Percentiles rank a stretch among this genome's conserved stretches.
Evolutionary conservation across 1,140 invertebrate species (phyloP).

Genomic region (Achatina immaculata): DNA sequence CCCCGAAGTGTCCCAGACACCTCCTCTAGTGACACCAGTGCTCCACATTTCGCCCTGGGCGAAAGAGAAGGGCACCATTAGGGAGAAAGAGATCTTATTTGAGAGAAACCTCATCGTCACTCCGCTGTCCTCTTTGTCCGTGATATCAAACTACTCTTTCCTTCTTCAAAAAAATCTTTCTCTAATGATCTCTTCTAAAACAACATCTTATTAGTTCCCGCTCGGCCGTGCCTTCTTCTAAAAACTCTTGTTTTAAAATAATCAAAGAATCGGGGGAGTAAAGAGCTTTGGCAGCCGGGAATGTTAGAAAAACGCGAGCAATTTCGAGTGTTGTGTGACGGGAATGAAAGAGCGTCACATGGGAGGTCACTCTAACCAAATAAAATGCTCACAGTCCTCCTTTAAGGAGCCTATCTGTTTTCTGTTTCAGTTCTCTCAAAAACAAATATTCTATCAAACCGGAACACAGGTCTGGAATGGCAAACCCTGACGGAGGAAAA

Average conservation of each 20-base stretch:
- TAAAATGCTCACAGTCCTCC: not conserved
- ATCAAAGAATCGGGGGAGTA: not conserved
- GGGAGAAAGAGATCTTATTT: not conserved
- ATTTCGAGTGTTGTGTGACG: not conserved
- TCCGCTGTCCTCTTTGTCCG: not conserved
- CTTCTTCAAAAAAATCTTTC: not conserved
- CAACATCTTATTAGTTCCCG: not conserved
- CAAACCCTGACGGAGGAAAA: not conserved
- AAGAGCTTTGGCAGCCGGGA: not conserved
- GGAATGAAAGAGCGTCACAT: not conserved
- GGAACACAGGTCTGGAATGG: not conserved
- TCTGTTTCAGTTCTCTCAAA: not conserved
- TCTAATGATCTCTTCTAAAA: not conserved
- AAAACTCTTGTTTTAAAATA: not conserved
- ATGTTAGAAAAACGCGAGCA: not conserved
- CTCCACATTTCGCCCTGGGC: not conserved
- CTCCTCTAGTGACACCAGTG: not conserved
- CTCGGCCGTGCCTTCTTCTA: not conserved
- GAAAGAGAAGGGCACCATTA: not conserved
- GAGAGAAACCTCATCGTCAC: not conserved
- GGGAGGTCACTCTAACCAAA: constrained; percentile 8
- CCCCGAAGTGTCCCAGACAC: not conserved
- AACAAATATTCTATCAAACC: constrained; percentile 3
- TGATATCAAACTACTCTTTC: not conserved
- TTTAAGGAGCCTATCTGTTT: not conserved